These are phyloP conservation scores for Poicephalus gulielmi DNA, from an alignment of 2,113 vertebrate species.

Conservation along the genomic window DNA sequence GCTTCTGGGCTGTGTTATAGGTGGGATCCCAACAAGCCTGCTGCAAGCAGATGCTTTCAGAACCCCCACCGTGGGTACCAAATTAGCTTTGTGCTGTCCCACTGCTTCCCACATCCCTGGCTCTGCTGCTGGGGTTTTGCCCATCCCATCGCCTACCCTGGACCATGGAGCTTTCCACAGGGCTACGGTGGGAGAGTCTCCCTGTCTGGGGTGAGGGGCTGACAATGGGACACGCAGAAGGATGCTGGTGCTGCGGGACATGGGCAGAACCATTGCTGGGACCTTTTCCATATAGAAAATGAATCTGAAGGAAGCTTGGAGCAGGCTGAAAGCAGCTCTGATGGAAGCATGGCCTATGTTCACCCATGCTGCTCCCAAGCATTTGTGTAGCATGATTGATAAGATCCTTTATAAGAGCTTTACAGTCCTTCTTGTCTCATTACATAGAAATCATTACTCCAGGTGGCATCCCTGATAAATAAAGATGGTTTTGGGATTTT, in stretches of 20 bases:
- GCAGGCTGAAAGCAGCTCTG: background rate
- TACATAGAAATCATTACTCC: background rate
- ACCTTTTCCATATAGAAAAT: background rate
- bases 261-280: background rate
- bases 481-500: background rate
- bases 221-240: background rate
- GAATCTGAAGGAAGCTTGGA: background rate
- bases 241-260: background rate
- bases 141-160: background rate
- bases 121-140: background rate
- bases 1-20: background rate
- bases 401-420: background rate
- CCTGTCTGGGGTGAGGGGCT: background rate
- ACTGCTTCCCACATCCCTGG: background rate
- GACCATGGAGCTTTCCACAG: rapidly evolving
- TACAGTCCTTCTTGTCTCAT: background rate
- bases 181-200: background rate
- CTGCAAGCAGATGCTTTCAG: background rate
- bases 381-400: background rate
- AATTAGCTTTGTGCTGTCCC: rapidly evolving
- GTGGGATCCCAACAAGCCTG: rapidly evolving
- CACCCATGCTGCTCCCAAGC: background rate
- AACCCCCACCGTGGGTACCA: rapidly evolving
- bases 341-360: background rate
- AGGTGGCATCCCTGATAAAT: background rate